Conservation (phyloP, 2,797 vertebrate genomes). For the Pipistrellus pygmaeus region DNA sequence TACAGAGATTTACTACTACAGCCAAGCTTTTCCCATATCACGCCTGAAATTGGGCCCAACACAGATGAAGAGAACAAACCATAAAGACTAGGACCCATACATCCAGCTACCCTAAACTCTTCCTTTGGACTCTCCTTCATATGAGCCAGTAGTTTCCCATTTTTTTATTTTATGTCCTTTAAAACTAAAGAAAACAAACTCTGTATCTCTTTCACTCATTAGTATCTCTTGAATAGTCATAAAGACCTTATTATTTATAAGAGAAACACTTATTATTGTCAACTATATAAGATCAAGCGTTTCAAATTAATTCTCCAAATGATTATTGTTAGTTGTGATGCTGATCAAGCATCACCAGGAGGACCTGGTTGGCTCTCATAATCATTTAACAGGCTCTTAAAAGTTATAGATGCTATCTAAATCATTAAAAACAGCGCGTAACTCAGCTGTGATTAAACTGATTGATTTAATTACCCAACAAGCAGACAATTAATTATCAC, state of each 20-base stretch:
- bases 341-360: background rate
- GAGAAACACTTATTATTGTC: slow-evolving; percentile 22
- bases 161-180: slow-evolving; percentile 19
- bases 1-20: background rate
- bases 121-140: background rate
- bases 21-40: background rate
- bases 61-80: background rate
- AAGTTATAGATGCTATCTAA: slow-evolving; percentile 17
- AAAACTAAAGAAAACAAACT: slow-evolving; percentile 36
- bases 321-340: background rate
- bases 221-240: slow-evolving; percentile 34
- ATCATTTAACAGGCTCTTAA: slow-evolving; percentile 17
- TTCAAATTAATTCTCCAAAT: slow-evolving; percentile 47
- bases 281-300: slow-evolving; percentile 13
- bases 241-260: slow-evolving; percentile 41
- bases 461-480: slow-evolving; percentile 65
- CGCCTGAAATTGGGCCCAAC: background rate
- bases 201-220: slow-evolving; percentile 1
- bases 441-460: slow-evolving; percentile 38
- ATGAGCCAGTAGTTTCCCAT: background rate
- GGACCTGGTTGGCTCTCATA: background rate
- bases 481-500: slow-evolving; percentile 56
- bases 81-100: background rate
- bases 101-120: background rate
- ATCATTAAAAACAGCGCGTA: slow-evolving; percentile 46